phyloP scores from a whole-genome alignment of 2,797 vertebrate species.

The Cottoperca gobio region DNA sequence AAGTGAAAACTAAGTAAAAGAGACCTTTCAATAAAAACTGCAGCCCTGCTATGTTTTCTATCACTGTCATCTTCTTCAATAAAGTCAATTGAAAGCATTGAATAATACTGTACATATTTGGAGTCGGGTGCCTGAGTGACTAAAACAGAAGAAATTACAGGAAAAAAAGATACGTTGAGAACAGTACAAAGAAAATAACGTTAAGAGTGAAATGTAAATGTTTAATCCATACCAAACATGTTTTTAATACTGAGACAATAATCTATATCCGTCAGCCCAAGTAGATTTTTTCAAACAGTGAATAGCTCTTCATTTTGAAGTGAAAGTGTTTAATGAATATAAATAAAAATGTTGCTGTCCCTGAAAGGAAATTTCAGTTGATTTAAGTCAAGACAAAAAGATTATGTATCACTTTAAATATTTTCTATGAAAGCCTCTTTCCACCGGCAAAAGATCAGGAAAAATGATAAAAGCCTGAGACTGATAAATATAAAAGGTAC shows the following conservation, averaged over 20 bases:
- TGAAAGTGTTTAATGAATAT: too few species aligned
- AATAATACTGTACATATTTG: neutral
- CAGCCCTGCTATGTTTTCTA: neutral
- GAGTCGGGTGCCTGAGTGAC: neutral
- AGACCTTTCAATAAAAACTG: neutral
- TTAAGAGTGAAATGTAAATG: neutral
- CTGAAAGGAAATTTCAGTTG: neutral
- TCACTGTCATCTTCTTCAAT: constrained; percentile 14
- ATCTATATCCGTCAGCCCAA: too few species aligned
- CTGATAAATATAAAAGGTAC: too few species aligned
- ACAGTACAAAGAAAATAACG: neutral
- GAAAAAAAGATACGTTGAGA: neutral
- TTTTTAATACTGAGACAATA: neutral
- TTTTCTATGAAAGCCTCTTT: too few species aligned
- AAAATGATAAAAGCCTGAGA: too few species aligned
- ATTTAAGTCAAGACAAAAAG: too few species aligned
- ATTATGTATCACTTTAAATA: too few species aligned
- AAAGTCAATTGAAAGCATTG: neutral
- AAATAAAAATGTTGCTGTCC: too few species aligned
- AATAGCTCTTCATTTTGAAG: too few species aligned
- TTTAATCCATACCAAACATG: neutral
- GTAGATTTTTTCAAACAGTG: neutral
- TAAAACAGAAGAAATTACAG: neutral
- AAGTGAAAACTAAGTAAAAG: neutral
- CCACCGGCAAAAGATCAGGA: too few species aligned